These are phyloP conservation scores for Lethenteron reissneri DNA, from an alignment of 2,113 vertebrate species.

Conservation along the genomic window DNA sequence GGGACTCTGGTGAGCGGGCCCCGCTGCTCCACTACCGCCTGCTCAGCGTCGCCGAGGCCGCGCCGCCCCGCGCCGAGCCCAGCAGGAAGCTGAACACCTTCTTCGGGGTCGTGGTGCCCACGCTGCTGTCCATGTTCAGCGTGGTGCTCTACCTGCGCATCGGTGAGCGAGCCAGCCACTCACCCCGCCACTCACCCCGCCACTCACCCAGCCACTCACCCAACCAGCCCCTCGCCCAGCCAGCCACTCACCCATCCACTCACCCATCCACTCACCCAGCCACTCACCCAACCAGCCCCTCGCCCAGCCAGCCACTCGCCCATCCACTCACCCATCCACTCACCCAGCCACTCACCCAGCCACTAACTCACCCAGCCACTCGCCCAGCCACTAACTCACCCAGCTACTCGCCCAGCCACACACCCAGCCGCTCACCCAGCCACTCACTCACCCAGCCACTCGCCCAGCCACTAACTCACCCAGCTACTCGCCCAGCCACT, in stretches of 20 bases:
- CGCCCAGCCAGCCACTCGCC: too few species aligned
- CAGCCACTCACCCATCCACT: background rate
- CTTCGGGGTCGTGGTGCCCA: slow-evolving; percentile 59
- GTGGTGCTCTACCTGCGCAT: slow-evolving; percentile 59
- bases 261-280: slow-evolving; percentile 10
- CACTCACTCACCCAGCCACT: background rate
- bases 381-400: too few species aligned
- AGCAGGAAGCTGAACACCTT: slow-evolving; percentile 36
- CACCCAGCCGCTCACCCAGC: background rate
- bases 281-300: too few species aligned
- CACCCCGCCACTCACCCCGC: background rate
- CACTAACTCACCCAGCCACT: too few species aligned
- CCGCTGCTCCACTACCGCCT: slow-evolving; percentile 54
- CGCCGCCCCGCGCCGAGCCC: slow-evolving; percentile 14
- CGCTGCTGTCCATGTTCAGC: slow-evolving; percentile 70
- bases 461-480: background rate
- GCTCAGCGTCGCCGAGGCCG: slow-evolving; percentile 27
- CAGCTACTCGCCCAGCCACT: too few species aligned
- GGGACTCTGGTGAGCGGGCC: slow-evolving; percentile 25
- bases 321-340: too few species aligned
- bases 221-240: too few species aligned
- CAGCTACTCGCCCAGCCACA: background rate
- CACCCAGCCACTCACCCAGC: too few species aligned
- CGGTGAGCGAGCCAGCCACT: slow-evolving; percentile 28
- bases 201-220: background rate